phyloP scores from a whole-genome alignment of 2,888 invertebrate species.

The Agrochola macilenta region DNA sequence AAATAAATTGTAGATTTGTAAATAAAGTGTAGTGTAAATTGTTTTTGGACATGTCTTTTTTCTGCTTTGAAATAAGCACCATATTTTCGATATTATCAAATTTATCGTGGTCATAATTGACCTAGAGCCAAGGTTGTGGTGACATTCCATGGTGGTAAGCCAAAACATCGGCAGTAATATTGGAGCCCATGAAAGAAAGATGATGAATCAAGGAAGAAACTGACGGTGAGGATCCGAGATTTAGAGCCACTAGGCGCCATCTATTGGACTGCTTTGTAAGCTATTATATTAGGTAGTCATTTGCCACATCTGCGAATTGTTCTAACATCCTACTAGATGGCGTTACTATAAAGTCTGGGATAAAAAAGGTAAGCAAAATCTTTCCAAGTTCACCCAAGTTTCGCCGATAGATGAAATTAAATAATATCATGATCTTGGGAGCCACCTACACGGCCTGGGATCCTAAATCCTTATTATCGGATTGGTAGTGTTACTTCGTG shows the following conservation, averaged over 20 bases:
- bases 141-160: background rate
- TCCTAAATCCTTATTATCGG: background rate
- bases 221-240: background rate
- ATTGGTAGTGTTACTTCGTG: too few species aligned
- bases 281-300: background rate
- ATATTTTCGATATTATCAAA: background rate
- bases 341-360: background rate
- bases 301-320: background rate
- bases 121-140: background rate
- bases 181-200: background rate
- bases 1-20: conserved; percentile 71
- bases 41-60: conserved; percentile 36
- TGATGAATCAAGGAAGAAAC: background rate
- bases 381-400: background rate
- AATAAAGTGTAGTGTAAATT: conserved; percentile 67
- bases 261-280: background rate
- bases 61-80: background rate
- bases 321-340: conserved; percentile 7
- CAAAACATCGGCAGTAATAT: background rate
- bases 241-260: background rate
- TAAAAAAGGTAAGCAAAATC: too few species aligned
- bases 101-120: background rate
- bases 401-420: too few species aligned
- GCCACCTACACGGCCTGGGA: background rate
- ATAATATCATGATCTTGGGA: background rate